Evolutionary conservation across 2,797 vertebrate species (phyloP).

Genomic region (Pantherophis alleghaniensis): DNA sequence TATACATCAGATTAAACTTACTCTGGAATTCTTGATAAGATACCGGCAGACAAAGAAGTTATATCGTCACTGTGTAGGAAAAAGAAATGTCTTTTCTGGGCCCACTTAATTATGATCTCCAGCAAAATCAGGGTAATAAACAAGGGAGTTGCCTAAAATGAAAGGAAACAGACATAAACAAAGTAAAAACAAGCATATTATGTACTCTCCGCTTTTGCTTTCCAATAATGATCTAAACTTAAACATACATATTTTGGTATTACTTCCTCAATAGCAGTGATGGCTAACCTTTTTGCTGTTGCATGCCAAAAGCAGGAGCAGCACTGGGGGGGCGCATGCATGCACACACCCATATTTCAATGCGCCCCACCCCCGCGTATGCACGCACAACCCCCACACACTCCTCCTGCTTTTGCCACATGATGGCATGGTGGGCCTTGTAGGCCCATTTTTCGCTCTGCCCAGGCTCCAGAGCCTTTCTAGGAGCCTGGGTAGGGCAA

Average conservation of each 20-base stretch:
- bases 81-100: conserved; percentile 70
- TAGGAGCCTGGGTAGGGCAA: too few species aligned
- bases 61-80: conserved; percentile 79
- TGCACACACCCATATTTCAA: too few species aligned
- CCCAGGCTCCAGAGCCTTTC: too few species aligned
- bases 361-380: too few species aligned
- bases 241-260: neutral
- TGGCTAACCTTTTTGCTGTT: too few species aligned
- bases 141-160: conserved; percentile 83
- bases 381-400: too few species aligned
- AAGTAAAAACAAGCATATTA: neutral
- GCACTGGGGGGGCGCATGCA: too few species aligned
- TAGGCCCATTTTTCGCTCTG: too few species aligned
- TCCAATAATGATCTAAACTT: neutral
- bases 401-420: too few species aligned
- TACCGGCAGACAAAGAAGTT: conserved; percentile 83
- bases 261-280: neutral
- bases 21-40: conserved; percentile 85
- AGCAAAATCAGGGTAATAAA: conserved; percentile 84
- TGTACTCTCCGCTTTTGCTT: neutral
- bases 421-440: too few species aligned
- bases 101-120: conserved; percentile 80
- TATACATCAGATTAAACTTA: conserved; percentile 64
- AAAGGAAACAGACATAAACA: conserved; percentile 36
- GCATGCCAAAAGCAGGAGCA: too few species aligned